These are phyloP conservation scores for Chlorocebus sabaeus DNA, from an alignment of 2,113 vertebrate genomes.

Conservation along the genomic window DNA sequence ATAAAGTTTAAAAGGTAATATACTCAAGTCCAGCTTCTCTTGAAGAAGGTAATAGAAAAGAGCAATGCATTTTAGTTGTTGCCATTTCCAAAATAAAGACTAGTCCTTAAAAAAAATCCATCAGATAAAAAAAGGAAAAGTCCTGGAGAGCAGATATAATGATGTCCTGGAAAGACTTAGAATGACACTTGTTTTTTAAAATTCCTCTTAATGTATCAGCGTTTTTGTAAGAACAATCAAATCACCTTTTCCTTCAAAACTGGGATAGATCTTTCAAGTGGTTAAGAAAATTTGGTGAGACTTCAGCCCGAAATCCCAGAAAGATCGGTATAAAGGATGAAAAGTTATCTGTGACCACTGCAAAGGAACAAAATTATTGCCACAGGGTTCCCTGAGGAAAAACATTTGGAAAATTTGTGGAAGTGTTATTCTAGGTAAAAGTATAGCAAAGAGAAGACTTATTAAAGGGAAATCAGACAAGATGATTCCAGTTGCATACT, in stretches of 20 bases:
- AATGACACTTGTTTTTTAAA: not conserved
- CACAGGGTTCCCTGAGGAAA: not conserved
- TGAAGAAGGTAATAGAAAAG: constrained; percentile 8
- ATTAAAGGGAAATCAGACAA: not conserved
- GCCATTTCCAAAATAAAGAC: not conserved
- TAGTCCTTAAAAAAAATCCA: not conserved
- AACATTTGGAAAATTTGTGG: not conserved
- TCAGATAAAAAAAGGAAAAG: not conserved
- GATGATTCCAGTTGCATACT: not conserved
- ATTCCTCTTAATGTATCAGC: not conserved
- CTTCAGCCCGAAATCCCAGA: not conserved
- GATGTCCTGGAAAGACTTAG: not conserved
- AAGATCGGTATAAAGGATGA: not conserved
- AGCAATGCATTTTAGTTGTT: not conserved
- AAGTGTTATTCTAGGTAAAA: not conserved
- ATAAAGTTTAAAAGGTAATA: not conserved
- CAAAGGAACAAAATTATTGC: not conserved
- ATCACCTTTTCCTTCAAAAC: not conserved
- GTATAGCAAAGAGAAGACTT: not conserved
- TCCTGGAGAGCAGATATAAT: not conserved
- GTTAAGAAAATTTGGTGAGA: not conserved
- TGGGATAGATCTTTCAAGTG: not conserved
- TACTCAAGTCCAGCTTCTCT: not conserved
- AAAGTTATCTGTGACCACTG: not conserved
- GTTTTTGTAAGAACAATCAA: not conserved